phyloP scores from a whole-genome alignment of 2,113 vertebrate genomes.

The Siniperca knerii region DNA sequence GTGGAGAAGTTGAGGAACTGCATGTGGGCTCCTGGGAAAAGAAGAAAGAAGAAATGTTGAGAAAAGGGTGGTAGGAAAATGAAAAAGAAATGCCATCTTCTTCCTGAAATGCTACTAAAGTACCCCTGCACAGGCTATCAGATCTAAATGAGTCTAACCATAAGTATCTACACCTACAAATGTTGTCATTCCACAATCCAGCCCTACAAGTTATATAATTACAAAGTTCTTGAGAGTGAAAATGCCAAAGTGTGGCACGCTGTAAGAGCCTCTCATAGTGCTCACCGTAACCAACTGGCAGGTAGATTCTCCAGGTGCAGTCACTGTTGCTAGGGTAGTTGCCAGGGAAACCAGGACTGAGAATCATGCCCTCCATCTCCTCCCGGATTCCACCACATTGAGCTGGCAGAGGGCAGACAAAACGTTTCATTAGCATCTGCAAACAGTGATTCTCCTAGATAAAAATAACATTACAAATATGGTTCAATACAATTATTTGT shows the following conservation, averaged over 20 bases:
- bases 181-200: neutral
- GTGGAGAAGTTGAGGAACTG: conserved; percentile 98
- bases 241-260: neutral
- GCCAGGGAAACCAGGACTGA: conserved; percentile 98
- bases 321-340: conserved; percentile 99
- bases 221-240: conserved; percentile 12
- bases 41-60: neutral
- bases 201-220: conserved; percentile 6
- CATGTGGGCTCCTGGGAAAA: conserved; percentile 91
- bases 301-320: conserved; percentile 95
- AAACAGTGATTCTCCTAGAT: conserved; percentile 18
- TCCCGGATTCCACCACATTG: conserved; percentile 94
- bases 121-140: neutral
- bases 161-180: neutral
- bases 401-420: conserved; percentile 80
- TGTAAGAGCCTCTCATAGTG: conserved; percentile 9
- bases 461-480: neutral
- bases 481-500: neutral
- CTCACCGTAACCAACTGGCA: conserved; percentile 97
- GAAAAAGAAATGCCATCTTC: neutral
- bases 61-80: neutral
- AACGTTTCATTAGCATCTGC: conserved; percentile 37
- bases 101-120: neutral
- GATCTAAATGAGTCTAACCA: neutral
- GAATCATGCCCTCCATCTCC: conserved; percentile 96